Percentiles rank a stretch among this genome's conserved stretches.
Evolutionary conservation across 2,888 invertebrate genomes (phyloP).

Genomic region (Adelognathus sp.): DNA sequence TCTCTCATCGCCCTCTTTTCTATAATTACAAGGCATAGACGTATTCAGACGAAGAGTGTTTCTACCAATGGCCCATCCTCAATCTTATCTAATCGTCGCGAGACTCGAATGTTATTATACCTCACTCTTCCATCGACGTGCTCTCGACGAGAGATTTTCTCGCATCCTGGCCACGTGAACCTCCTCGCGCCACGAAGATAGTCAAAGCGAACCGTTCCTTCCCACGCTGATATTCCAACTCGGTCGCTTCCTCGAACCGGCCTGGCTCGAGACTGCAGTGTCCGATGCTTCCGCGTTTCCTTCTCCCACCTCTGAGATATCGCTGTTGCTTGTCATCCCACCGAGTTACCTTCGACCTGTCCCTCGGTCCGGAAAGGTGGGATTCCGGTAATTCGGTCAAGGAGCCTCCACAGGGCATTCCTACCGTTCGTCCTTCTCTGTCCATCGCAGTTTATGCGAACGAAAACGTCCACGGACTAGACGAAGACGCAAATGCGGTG

Average conservation of each 20-base stretch:
- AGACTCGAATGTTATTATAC: background rate
- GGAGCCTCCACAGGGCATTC: constrained; percentile 54
- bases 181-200: background rate
- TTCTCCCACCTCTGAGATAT: too few species aligned
- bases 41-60: background rate
- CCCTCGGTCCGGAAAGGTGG: constrained; percentile 70
- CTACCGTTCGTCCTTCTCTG: constrained; percentile 16
- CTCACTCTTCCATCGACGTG: constrained; percentile 26
- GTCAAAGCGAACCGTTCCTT: constrained; percentile 40
- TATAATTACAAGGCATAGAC: background rate
- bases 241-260: constrained; percentile 8
- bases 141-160: constrained; percentile 22
- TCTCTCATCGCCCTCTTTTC: background rate
- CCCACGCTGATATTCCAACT: constrained; percentile 52
- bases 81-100: constrained; percentile 40
- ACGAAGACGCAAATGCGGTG: constrained; percentile 57
- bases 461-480: constrained; percentile 30
- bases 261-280: background rate
- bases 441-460: background rate
- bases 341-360: constrained; percentile 53
- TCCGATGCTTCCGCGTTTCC: constrained; percentile 42
- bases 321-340: constrained; percentile 43
- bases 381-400: constrained; percentile 77
- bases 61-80: background rate
- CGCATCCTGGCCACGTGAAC: background rate